Evolutionary conservation across 2,113 vertebrate species (phyloP).

Genomic region (Dromas ardeola): DNA sequence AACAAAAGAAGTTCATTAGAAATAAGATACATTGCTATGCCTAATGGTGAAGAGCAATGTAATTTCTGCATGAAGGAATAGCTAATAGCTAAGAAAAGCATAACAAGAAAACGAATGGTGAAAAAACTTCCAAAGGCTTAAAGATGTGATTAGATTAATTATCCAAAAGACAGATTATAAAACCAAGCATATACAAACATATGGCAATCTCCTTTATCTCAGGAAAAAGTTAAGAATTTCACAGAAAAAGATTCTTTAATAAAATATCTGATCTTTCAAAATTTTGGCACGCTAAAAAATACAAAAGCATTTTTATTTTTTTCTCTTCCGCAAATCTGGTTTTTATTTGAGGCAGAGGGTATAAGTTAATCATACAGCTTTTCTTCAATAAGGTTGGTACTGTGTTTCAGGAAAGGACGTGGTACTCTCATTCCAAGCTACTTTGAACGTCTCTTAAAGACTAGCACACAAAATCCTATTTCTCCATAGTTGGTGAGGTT

Average conservation of each 20-base stretch:
- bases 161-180: background rate
- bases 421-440: background rate
- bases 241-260: background rate
- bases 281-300: background rate
- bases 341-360: background rate
- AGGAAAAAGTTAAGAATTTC: background rate
- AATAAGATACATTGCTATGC: background rate
- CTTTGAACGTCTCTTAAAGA: background rate
- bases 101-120: background rate
- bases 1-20: background rate
- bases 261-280: background rate
- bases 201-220: background rate
- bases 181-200: background rate
- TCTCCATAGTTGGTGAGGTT: background rate
- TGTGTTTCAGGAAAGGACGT: background rate
- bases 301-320: background rate
- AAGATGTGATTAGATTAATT: conserved; percentile 31
- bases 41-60: conserved; percentile 8
- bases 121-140: background rate
- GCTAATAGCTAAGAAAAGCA: conserved; percentile 1
- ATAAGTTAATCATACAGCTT: background rate
- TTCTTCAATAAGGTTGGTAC: background rate
- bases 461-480: background rate
- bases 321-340: background rate
- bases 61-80: conserved; percentile 16